Conservation (phyloP, 2,888 invertebrate genomes). For the Willowsia nigromaculata region DNA sequence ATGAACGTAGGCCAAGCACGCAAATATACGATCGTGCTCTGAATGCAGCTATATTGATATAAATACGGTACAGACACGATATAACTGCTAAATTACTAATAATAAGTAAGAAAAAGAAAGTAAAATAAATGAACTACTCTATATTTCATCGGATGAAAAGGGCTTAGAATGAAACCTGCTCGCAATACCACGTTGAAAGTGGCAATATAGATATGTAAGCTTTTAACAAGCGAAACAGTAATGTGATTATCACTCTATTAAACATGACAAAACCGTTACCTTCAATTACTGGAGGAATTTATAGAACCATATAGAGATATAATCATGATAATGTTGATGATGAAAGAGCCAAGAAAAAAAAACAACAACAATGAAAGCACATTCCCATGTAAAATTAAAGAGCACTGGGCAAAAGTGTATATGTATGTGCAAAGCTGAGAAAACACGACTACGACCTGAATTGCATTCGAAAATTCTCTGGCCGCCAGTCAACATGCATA, state of each 20-base stretch:
- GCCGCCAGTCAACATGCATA: neutral
- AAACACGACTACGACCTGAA: neutral
- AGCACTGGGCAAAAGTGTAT: neutral
- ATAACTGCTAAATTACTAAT: neutral
- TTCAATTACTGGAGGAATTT: neutral
- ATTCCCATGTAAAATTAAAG: neutral
- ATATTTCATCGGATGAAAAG: slow-evolving; percentile 6
- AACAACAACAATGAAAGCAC: neutral
- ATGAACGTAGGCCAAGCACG: slow-evolving; percentile 27
- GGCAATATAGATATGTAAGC: slow-evolving; percentile 30
- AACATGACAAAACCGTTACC: slow-evolving; percentile 37
- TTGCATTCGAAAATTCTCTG: neutral
- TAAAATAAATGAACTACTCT: neutral
- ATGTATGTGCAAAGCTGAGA: neutral
- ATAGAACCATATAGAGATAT: neutral
- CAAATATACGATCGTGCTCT: slow-evolving; percentile 29
- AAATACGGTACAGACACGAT: neutral
- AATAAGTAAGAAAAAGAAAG: neutral
- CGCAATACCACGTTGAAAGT: neutral
- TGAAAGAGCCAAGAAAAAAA: neutral
- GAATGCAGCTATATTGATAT: slow-evolving; percentile 9
- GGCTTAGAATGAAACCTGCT: neutral
- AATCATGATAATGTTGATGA: neutral
- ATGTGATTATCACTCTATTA: slow-evolving; percentile 54
- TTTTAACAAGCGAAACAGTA: neutral